Evolutionary conservation across 2,797 vertebrate species (phyloP), one percentile per base, ranked within the genome.

Genomic region (Bradypodion pumilum): DNA sequence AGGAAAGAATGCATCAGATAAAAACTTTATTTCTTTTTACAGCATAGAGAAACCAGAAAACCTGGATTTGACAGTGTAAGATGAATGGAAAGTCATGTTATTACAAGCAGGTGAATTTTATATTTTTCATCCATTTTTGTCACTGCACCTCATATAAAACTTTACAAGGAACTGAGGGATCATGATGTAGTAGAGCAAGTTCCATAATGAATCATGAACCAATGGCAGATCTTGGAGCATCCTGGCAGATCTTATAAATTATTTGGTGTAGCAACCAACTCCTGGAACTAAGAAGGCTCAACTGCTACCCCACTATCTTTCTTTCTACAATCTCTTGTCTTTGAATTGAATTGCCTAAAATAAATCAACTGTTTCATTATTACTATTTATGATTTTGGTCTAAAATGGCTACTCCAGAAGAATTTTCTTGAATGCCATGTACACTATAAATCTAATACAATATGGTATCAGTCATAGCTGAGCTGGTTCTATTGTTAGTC

Each of bases 31-130:
- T 10, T 42, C 60, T 37, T 0, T 29, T 23, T 13, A 10, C n/a
- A 49, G 1, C 65, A 32, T 63, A 49, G 6, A 4, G 62, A 56
- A 74, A 75, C 77, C 65, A 49, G 0, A 80, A 79, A 4, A 37
- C 5, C n/a, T 75, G 52, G 2, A 7, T 75, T 42, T 69, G 63
- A 52, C 66, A 76, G 1, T 16, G 21, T 10, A 35, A 85, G 63
- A 88, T 69, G 81, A 85, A 82, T 3, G 1, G 59, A 84, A 86
- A 90, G 1, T 15, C 59, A 42, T 81, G 49, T 1, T 5, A 1
- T 69, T 23, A 0, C 73, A 82, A 74, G 16, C 2, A 32, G 79
- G 25, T 37, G 8, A 81, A 21, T 10, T 69, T 88, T 7, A 5
- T 16, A 35, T 0, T 85, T 7, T 80, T 27, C 65, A 3, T n/a